phyloP scores from a whole-genome alignment of 2,888 invertebrate species.

The Acanthosoma haemorrhoidale region DNA sequence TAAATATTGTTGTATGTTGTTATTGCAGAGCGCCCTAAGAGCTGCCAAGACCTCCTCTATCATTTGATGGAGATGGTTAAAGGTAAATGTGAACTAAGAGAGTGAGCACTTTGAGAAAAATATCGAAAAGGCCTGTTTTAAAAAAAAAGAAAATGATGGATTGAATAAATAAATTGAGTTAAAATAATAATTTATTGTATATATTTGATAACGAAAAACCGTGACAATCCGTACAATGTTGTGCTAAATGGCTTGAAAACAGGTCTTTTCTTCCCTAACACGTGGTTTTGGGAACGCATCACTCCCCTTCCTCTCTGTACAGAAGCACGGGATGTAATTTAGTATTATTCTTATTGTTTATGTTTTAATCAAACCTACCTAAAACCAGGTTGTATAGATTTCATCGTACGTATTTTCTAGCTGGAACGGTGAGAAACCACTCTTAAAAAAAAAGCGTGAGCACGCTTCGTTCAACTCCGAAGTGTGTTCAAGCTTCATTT shows the following conservation, averaged over 20 bases:
- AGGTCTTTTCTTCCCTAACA: background rate
- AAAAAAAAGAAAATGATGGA: background rate
- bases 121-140: background rate
- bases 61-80: conserved; percentile 38
- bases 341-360: background rate
- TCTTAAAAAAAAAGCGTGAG: too few relatives aligned
- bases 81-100: conserved; percentile 31
- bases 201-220: too few relatives aligned
- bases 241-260: too few relatives aligned
- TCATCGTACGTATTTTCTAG: too few relatives aligned
- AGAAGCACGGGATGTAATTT: conserved; percentile 14
- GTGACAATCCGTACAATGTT: too few relatives aligned
- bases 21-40: conserved; percentile 16
- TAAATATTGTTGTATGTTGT: conserved; percentile 3
- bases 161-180: too few relatives aligned
- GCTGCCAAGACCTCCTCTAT: conserved; percentile 33
- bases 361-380: background rate
- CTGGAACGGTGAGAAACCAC: too few relatives aligned
- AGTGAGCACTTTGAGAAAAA: conserved; percentile 19
- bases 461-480: too few relatives aligned
- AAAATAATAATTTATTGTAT: too few relatives aligned
- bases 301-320: conserved; percentile 4
- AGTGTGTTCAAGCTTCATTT: too few relatives aligned
- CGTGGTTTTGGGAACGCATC: conserved; percentile 20
- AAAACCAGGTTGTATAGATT: too few relatives aligned